Base-by-base conservation (phyloP, 2,888 invertebrate species). In the Rosalia funebris region DNA sequence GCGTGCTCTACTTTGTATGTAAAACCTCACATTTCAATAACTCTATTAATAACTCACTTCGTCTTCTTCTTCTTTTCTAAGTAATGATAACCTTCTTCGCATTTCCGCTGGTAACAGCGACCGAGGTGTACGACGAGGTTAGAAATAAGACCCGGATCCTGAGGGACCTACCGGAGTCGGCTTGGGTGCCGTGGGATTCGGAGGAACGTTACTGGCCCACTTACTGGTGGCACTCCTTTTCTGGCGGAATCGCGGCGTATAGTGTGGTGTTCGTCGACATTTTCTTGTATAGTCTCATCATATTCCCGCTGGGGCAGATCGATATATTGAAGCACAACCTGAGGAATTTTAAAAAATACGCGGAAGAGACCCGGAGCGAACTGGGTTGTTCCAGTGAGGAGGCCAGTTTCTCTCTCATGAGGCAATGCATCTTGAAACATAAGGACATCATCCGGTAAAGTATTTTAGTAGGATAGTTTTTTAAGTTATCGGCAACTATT, bases 131-230 rank as follows among this genome's bases (percentile, higher is more conserved):
- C n/a, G n/a, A n/a, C n/a, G n/a, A n/a, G n/a, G n/a, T n/a, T n/a
- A n/a, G n/a, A n/a, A n/a, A n/a, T n/a, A n/a, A n/a, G n/a, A n/a
- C n/a, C n/a, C n/a, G n/a, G n/a, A n/a, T n/a, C n/a, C n/a, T n/a
- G n/a, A n/a, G n/a, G n/a, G n/a, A n/a, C n/a, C n/a, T n/a, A n/a
- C n/a, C n/a, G n/a, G n/a, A n/a, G n/a, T n/a, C n/a, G n/a, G n/a
- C n/a, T n/a, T 68, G 66, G 66, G 64, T 66, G 47, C 68, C 68
- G 9, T 58, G 55, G 19, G 64, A 68, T 48, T 12, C 31, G 5
- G 60, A 66, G 20, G 36, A 62, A 25, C 55, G 66, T 32, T 66
- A 57, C 31, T 45, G 57, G 53, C 57, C 57, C 36, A 61, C 54
- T 10, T 68, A 68, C 31, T 42, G 55, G 12, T 66, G 64, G 66